These are phyloP conservation scores for Melopsittacus undulatus DNA, from an alignment of 2,797 vertebrate species.

Conservation along the genomic window DNA sequence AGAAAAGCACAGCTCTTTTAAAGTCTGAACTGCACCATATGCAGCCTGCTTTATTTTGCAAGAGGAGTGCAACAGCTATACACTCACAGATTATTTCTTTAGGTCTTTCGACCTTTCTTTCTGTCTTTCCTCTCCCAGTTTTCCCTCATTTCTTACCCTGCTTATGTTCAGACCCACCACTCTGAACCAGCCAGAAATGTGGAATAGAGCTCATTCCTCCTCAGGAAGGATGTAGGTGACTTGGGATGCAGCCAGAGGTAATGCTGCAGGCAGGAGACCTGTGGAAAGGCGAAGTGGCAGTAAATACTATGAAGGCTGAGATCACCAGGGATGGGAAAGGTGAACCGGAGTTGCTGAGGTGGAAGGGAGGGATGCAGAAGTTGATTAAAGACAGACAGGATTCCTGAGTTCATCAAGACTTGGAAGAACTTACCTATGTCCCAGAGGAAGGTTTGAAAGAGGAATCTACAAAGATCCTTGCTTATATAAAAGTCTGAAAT, in stretches of 20 bases:
- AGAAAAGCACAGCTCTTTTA: neutral
- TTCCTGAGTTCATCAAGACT: rapidly evolving
- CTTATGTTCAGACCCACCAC: rapidly evolving
- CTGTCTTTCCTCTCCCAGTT: neutral
- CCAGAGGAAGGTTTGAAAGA: neutral
- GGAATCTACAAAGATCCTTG: neutral
- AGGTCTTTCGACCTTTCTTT: neutral
- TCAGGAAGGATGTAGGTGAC: neutral
- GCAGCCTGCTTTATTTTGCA: neutral
- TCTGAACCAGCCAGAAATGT: neutral
- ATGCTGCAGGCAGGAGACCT: neutral
- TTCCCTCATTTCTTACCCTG: neutral
- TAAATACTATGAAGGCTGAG: neutral
- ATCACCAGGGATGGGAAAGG: neutral
- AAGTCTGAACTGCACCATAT: neutral
- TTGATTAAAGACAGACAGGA: neutral
- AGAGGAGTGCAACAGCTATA: neutral
- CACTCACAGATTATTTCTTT: neutral
- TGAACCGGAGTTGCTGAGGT: neutral
- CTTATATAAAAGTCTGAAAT: neutral
- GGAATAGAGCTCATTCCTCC: neutral
- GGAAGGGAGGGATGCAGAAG: neutral
- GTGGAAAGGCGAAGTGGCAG: neutral
- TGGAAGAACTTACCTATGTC: neutral
- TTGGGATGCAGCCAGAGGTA: neutral